These are phyloP conservation scores for Monoplex corrugatus DNA, from an alignment of 2,888 invertebrate species.

Conservation along the genomic window DNA sequence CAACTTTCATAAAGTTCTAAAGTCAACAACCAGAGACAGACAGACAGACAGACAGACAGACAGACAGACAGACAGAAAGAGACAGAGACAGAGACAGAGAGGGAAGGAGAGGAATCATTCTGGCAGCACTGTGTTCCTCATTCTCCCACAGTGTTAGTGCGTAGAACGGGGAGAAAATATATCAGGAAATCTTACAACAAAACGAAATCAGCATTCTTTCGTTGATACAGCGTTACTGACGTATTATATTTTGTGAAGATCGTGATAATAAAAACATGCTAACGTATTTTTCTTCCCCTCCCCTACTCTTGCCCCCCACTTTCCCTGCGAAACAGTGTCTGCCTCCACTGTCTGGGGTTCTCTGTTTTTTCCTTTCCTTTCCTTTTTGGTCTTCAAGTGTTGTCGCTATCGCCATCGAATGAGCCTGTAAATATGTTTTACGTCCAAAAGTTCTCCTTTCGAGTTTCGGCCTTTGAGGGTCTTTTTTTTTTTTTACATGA, in stretches of 20 bases:
- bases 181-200: not conserved
- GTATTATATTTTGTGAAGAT: not conserved
- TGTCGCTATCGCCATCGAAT: not conserved
- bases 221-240: not conserved
- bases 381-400: not conserved
- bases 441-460: not conserved
- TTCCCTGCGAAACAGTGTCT: not conserved
- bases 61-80: too few species aligned
- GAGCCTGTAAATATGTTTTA: slow-evolving; percentile 8
- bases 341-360: not conserved
- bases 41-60: too few species aligned
- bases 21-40: too few species aligned
- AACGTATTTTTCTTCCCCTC: not conserved
- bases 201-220: slow-evolving; percentile 1
- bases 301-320: not conserved
- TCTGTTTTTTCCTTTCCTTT: too few species aligned
- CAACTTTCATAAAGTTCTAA: too few species aligned
- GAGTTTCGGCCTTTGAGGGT: too few species aligned
- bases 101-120: not conserved
- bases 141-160: too few species aligned
- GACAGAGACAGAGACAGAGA: not conserved
- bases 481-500: too few species aligned
- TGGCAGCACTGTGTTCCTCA: too few species aligned
- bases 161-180: not conserved
- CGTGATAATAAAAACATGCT: not conserved